Evolutionary conservation across 1,140 invertebrate genomes (phyloP), one percentile per base, ranked within the genome.

Genomic region (Lordiphosa mommai): DNA sequence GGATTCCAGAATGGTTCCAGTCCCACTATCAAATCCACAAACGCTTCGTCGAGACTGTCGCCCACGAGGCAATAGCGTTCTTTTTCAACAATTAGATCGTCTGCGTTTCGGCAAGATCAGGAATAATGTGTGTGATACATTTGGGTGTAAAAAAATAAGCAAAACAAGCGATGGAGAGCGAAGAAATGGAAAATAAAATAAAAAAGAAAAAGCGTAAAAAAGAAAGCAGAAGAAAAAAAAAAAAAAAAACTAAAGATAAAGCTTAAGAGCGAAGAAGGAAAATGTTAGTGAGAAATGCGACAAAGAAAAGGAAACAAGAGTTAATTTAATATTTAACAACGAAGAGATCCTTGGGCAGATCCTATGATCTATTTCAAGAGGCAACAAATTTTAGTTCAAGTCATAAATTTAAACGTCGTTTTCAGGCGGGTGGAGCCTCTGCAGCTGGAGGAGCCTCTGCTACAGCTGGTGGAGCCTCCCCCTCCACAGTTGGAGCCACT

Each of bases 51-150:
- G 93, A 99, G 93, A 91, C 98, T 98, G 91, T 99, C 97, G 76
- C 96, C 96, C 91, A 99, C 97, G 87, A 95, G 93, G 91, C 99
- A 99, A 94, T 96, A 99, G 91, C 95, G 96, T 92, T 99, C 97
- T 92, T 98, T 99, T 91, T 98, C 97, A 89, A 93, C 93, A 90
- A 99, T 96, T 91, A 99, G 93, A 90, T 99, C 98, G 94, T 99
- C 98, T 99, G 94, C 20, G 37, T 34, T 64, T 52, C 34, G 20
- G 30, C 20, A 20, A 46, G 29, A 20, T 32, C 43, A 38, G 40
- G 17, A 50, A 74, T 37, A 40, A 59, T 49, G 55, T 41, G 48
- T 36, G 53, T 23, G 16, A 41, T 52, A 53, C 56, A 46, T 44
- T 66, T 49, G 61, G 61, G 64, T 56, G 20, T 23, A 23, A 27